Evolutionary conservation across 1,140 invertebrate genomes (phyloP).

Genomic region (Ectropis grisescens): DNA sequence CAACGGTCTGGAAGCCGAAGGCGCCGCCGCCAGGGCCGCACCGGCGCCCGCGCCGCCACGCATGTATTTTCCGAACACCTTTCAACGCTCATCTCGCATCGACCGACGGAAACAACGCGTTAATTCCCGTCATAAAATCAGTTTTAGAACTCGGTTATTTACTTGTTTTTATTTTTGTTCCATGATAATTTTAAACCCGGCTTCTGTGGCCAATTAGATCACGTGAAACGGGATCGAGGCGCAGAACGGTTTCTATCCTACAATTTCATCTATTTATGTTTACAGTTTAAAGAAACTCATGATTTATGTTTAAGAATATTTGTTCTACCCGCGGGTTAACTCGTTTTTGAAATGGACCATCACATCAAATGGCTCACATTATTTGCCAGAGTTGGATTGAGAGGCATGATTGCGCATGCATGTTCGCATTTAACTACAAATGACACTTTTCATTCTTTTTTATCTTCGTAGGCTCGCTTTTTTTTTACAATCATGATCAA

Average conservation of each 20-base stretch:
- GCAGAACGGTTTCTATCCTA: conserved; percentile 3
- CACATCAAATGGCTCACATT: too few relatives aligned
- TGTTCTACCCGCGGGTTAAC: too few relatives aligned
- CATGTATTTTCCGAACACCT: conserved; percentile 56
- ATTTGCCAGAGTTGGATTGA: too few relatives aligned
- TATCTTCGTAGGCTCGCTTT: too few relatives aligned
- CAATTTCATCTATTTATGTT: conserved; percentile 1
- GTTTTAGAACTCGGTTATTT: conserved; percentile 70
- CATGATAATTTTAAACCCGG: conserved; percentile 65
- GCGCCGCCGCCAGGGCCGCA: conserved; percentile 1
- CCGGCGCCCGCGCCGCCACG: conserved; percentile 29
- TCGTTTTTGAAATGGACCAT: too few relatives aligned
- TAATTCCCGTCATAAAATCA: conserved; percentile 70
- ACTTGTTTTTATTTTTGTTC: conserved; percentile 68
- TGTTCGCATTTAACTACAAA: too few relatives aligned
- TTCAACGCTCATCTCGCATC: conserved; percentile 64
- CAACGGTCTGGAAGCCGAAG: conserved; percentile 7
- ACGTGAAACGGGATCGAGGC: conserved; percentile 46
- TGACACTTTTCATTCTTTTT: too few relatives aligned
- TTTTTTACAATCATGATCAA: too few relatives aligned
- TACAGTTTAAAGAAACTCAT: too few relatives aligned
- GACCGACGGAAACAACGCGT: conserved; percentile 67
- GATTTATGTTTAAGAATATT: too few relatives aligned
- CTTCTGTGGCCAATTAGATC: conserved; percentile 61
- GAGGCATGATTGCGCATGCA: too few relatives aligned